Evolutionary conservation across 2,888 invertebrate genomes (phyloP).

Genomic region (Caenorhabditis becei): DNA sequence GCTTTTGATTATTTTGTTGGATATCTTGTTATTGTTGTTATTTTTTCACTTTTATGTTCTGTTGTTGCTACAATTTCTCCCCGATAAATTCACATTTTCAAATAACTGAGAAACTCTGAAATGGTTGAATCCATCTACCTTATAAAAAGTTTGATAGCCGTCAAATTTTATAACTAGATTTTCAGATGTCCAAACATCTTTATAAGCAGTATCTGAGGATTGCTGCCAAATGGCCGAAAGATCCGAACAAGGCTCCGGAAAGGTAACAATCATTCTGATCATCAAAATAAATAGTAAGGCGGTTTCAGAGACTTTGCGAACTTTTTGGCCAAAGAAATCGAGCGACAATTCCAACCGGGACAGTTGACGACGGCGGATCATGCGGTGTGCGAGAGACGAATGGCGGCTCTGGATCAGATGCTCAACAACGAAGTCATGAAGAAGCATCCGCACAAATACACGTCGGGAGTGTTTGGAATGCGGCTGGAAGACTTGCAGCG

Average conservation of each 20-base stretch:
- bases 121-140: slow-evolving; percentile 4
- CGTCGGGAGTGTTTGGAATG: slow-evolving; percentile 75
- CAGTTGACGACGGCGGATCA: slow-evolving; percentile 16
- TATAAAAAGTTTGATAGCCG: slow-evolving; percentile 12
- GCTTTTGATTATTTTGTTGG: slow-evolving; percentile 8
- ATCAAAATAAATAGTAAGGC: no score
- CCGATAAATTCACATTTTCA: not conserved
- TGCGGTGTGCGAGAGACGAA: slow-evolving; percentile 56
- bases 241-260: slow-evolving; percentile 68
- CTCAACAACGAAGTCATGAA: slow-evolving; percentile 69
- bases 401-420: slow-evolving; percentile 73
- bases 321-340: slow-evolving; percentile 63
- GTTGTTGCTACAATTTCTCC: slow-evolving; percentile 18
- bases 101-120: not conserved
- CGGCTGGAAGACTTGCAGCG: slow-evolving; percentile 66
- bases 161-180: not conserved
- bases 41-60: slow-evolving; percentile 1
- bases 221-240: slow-evolving; percentile 76
- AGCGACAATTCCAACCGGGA: slow-evolving; percentile 64
- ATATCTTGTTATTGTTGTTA: slow-evolving; percentile 36
- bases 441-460: slow-evolving; percentile 73
- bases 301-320: slow-evolving; percentile 62
- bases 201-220: slow-evolving; percentile 76
- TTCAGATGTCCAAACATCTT: slow-evolving; percentile 69
- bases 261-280: slow-evolving; percentile 33